Percentiles rank a stretch among this genome's conserved stretches.
Conservation (phyloP, 2,113 vertebrate species). For the Callipepla squamata region DNA sequence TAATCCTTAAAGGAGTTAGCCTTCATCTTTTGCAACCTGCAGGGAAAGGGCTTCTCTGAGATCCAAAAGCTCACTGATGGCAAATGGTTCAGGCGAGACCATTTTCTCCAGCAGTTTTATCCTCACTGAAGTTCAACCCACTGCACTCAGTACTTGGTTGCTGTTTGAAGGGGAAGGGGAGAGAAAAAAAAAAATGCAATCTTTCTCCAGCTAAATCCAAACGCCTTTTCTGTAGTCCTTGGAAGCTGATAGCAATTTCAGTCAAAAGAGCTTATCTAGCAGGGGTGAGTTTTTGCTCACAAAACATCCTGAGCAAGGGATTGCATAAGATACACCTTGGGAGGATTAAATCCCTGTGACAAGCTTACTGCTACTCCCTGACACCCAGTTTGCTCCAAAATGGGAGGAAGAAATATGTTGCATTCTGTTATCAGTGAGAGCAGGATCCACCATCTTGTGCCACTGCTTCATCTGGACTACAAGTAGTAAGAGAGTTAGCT, state of each 20-base stretch:
- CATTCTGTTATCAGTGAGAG: not conserved
- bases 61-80: slow-evolving; percentile 61
- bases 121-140: slow-evolving; percentile 55
- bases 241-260: slow-evolving; percentile 32
- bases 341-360: not conserved
- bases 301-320: not conserved
- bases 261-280: slow-evolving; percentile 11
- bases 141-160: slow-evolving; percentile 17
- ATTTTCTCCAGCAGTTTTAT: slow-evolving; percentile 65
- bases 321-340: not conserved
- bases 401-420: not conserved
- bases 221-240: not conserved
- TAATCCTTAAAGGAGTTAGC: slow-evolving; percentile 60
- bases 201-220: slow-evolving; percentile 33
- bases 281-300: not conserved
- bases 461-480: not conserved
- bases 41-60: slow-evolving; percentile 64
- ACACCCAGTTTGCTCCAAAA: not conserved
- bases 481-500: not conserved
- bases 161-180: slow-evolving; percentile 53
- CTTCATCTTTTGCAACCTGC: slow-evolving; percentile 67
- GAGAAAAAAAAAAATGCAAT: not conserved
- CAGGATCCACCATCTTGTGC: not conserved
- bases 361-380: not conserved
- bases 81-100: slow-evolving; percentile 52